These are phyloP conservation scores for Plebejus melissa DNA, from an alignment of 2,888 invertebrate genomes.

Conservation along the genomic window DNA sequence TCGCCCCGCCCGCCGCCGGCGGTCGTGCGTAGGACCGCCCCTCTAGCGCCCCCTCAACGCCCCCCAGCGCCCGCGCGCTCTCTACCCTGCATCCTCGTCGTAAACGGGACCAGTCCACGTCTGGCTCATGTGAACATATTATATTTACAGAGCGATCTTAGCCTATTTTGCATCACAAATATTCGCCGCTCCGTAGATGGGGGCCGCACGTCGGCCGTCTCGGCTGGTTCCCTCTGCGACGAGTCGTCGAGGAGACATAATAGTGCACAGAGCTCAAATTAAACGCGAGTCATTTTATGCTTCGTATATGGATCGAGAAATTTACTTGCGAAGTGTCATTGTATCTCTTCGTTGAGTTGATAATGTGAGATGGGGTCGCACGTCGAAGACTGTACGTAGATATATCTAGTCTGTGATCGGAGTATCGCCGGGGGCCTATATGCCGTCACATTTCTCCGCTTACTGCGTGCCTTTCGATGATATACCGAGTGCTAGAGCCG, in stretches of 20 bases:
- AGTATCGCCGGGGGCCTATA: conserved; percentile 75
- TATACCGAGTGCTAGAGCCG: conserved; percentile 62
- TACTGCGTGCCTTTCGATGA: conserved; percentile 76
- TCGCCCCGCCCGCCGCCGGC: conserved; percentile 28
- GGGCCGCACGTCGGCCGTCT: background rate
- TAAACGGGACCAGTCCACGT: conserved; percentile 16
- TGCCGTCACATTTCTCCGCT: conserved; percentile 75
- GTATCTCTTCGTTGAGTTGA: conserved; percentile 49
- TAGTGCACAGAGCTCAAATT: conserved; percentile 33
- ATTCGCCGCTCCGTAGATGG: background rate
- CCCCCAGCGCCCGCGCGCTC: conserved; percentile 27
- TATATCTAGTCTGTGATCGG: conserved; percentile 78
- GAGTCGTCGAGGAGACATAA: conserved; percentile 32
- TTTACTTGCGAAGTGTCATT: conserved; percentile 41
- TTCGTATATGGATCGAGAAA: conserved; percentile 18
- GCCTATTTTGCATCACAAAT: background rate
- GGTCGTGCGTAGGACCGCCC: conserved; percentile 23
- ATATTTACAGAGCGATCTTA: background rate
- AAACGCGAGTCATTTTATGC: conserved; percentile 22
- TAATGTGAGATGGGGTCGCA: conserved; percentile 61
- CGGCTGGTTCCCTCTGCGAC: conserved; percentile 35
- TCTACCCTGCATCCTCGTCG: conserved; percentile 10
- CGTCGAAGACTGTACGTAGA: conserved; percentile 73
- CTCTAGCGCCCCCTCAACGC: conserved; percentile 4
- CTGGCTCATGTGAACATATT: conserved; percentile 21